phyloP scores from a whole-genome alignment of 2,888 invertebrate species.

The Acronicta psi region DNA sequence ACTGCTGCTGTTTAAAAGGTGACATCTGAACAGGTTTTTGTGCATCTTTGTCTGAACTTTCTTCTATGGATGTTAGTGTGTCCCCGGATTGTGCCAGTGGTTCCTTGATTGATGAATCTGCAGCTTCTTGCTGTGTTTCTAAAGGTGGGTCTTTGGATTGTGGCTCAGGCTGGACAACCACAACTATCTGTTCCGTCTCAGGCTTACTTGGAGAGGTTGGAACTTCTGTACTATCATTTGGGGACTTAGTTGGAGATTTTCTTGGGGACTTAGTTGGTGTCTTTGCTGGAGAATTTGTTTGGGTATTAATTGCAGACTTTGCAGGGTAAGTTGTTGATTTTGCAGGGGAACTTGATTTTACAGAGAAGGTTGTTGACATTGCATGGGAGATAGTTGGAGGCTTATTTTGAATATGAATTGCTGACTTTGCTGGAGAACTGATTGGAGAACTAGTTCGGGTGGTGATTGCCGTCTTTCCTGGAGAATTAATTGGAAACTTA shows the following conservation, averaged over 20 bases:
- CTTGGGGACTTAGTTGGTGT: constrained; percentile 9
- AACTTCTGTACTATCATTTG: constrained; percentile 38
- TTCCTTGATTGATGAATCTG: constrained; percentile 63
- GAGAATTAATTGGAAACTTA: background rate
- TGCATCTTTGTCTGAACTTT: constrained; percentile 20
- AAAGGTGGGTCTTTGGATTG: constrained; percentile 29
- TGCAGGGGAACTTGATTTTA: too few relatives aligned
- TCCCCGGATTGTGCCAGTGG: constrained; percentile 32
- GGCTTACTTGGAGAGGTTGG: constrained; percentile 41
- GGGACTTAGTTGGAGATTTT: constrained; percentile 32
- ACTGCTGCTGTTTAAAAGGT: constrained; percentile 37
- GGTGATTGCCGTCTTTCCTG: constrained; percentile 2
- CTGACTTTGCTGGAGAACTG: constrained; percentile 31
- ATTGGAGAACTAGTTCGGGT: constrained; percentile 14
- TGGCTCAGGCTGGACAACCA: constrained; percentile 8
- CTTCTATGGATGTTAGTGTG: constrained; percentile 13
- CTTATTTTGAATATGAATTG: constrained; percentile 3
- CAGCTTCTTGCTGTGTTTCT: constrained; percentile 50
- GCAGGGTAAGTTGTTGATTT: background rate
- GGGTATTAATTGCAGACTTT: constrained; percentile 6
- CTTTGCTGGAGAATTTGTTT: constrained; percentile 14
- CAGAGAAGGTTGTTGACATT: constrained; percentile 7
- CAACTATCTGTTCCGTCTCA: constrained; percentile 47
- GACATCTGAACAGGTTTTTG: constrained; percentile 20
- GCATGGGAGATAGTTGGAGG: constrained; percentile 9